Base-by-base conservation (phyloP, 2,888 invertebrate species). In the Lysandra coridon region DNA sequence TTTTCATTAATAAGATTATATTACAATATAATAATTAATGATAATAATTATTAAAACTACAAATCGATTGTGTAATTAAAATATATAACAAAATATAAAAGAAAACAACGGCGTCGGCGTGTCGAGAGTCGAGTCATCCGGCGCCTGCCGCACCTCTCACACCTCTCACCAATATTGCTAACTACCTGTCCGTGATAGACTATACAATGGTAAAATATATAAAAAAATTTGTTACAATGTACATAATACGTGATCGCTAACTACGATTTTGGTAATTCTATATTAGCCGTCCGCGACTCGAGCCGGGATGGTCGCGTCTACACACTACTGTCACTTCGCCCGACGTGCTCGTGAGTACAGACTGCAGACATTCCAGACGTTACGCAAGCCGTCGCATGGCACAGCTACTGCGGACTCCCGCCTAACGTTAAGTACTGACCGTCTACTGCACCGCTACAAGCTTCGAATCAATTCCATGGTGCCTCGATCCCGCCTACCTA, bases 1-100 rank as follows among this genome's bases (percentile, higher is more conserved):
- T 93, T 92, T 93, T 94, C 92, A 93, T 94, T 93, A 94, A 94
- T 94, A 94, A 93, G 94, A 94, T 94, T 94, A 94, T 94, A 93
- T 93, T 94, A 94, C 94, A 94, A 94, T 94, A 94, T 92, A 91
- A 90, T 90, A 92, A 92, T 94, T 93, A 93, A 93, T 93, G 92
- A 93, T 94, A 94, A 94, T 94, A 93, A 93, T 93, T 92, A 93
- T 91, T 91, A 93, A 92, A 92, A 93, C 94, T 94, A 94, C 91
- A 93, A 93, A 93, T 93, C 91, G 93, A 91, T 92, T 92, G 94
- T 93, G 91, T 92, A 92, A 91, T 91, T 92, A 92, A 94, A 94
- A 94, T 94, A 94, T 94, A 92, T 94, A 94, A 94, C 93, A 94
- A 94, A 84, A 89, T 89, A 87, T 86, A 85, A 85, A 89, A 91